phyloP scores from a whole-genome alignment of 2,888 invertebrate species.

The Hecatera dysodea region DNA sequence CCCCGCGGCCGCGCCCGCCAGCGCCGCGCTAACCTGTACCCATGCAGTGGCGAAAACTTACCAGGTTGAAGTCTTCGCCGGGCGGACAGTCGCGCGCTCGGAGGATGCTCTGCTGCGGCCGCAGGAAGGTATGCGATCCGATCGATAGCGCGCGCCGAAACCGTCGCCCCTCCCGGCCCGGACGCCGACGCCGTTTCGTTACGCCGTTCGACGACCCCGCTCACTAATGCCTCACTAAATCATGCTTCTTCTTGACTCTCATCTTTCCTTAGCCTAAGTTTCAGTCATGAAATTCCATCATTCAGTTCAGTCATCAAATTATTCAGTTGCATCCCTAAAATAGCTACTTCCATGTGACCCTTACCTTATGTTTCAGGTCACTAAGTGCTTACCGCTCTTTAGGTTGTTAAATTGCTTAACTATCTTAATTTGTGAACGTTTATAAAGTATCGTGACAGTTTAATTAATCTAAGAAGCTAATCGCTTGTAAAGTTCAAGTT shows the following conservation, averaged over 20 bases:
- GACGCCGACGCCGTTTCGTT: conserved; percentile 83
- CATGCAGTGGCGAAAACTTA: conserved; percentile 97
- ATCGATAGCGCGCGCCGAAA: conserved; percentile 90
- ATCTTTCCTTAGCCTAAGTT: conserved; percentile 48
- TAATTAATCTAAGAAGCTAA: conserved; percentile 35
- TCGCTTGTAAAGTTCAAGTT: conserved; percentile 49
- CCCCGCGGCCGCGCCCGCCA: conserved; percentile 88
- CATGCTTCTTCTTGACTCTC: conserved; percentile 74
- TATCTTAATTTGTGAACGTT: conserved; percentile 15
- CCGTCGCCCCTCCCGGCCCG: conserved; percentile 89
- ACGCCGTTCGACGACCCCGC: conserved; percentile 87
- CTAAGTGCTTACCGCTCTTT: conserved; percentile 26
- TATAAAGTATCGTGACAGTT: conserved; percentile 27
- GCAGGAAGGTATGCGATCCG: conserved; percentile 95
- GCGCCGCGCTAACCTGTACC: conserved; percentile 92
- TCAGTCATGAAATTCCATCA: conserved; percentile 33
- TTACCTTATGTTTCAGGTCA: conserved; percentile 35
- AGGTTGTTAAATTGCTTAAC: conserved; percentile 27
- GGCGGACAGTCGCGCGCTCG: conserved; percentile 93
- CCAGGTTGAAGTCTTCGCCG: conserved; percentile 94
- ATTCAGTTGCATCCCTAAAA: conserved; percentile 10
- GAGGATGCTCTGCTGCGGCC: conserved; percentile 98
- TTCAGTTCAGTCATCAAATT: conserved; percentile 54
- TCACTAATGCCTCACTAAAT: conserved; percentile 80
- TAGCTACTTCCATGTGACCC: conserved; percentile 4